Conservation (phyloP, 1,140 invertebrate species). For the Tyrophagus putrescentiae region DNA sequence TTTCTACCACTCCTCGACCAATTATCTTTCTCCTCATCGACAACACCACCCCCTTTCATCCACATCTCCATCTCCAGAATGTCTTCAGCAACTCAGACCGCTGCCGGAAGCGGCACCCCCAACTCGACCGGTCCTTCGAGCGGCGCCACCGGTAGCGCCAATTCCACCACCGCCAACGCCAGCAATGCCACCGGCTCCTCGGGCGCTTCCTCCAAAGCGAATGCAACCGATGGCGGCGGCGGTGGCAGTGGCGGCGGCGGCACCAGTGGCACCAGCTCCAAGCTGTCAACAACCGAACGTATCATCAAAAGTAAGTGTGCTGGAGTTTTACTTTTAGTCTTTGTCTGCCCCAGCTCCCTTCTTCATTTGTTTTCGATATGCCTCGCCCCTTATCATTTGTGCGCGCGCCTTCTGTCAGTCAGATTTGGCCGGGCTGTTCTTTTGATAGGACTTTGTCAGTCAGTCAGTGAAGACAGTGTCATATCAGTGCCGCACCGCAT, state of each 20-base stretch:
- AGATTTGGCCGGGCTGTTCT: too few species aligned
- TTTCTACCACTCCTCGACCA: too few species aligned
- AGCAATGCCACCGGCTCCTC: constrained; percentile 7
- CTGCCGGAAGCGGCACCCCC: neutral
- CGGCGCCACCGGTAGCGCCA: neutral
- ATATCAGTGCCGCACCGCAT: too few species aligned
- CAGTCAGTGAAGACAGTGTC: too few species aligned
- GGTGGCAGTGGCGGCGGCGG: neutral
- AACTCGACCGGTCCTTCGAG: neutral
- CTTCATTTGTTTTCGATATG: too few species aligned
- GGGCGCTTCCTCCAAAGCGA: neutral
- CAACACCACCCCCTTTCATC: too few species aligned
- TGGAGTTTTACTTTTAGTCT: too few species aligned
- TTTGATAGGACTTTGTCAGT: too few species aligned
- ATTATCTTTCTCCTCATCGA: too few species aligned
- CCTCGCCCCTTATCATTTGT: too few species aligned
- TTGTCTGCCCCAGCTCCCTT: too few species aligned
- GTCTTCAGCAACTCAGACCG: neutral
- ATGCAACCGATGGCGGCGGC: neutral
- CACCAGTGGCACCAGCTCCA: constrained; percentile 28
- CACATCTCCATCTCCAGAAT: neutral
- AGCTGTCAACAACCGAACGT: constrained; percentile 53
- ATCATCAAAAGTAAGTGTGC: constrained; percentile 55
- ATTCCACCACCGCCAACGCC: constrained; percentile 1
- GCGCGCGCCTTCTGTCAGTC: too few species aligned